Base-by-base conservation (phyloP, 1,140 invertebrate species). In the Drosophila aff. region DNA sequence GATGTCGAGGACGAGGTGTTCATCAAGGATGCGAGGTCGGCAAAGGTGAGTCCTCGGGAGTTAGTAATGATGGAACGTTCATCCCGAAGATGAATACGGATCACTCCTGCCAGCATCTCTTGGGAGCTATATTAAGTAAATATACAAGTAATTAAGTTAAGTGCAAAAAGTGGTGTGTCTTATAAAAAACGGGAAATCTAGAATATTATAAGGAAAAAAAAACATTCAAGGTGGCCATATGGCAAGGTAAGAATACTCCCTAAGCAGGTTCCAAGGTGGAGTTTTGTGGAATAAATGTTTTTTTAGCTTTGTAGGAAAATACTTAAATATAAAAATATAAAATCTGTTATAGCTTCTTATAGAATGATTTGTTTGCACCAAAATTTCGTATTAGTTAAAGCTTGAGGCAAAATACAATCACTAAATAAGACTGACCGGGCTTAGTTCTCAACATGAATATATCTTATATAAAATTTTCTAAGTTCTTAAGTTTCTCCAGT, bases 1-100 rank as follows among this genome's bases (percentile, higher is more conserved):
- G 96, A 96, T 92, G 94, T 96, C 5, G 96, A 96, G 81, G 96
- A 96, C 91, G 96, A 96, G 92, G 96, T 97, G 16, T 96, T 97
- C 81, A 96, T 96, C 71, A 93, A 96, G 72, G 95, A 96, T 93
- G 95, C 96, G 11, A 94, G 95, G 92, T 95, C 90, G 15, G 84
- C 84, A 28, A 93, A 92, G 67, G 91, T 92, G 40, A 81, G 65
- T 69, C n/a, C 2, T 6, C 10, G 11, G 40, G 13, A 38, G 52
- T 55, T 16, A 1, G 1, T 5, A 23, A 38, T 2, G 33, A 0
- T 23, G 3, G 15, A 38, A 8, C 21, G 6, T 33, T 21, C 1
- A 15, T 1, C 0, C 2, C n/a, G 3, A 40, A 38, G 16, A 40
- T 0, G 2, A 23, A 5, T 1, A 55, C 13, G 53, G 21, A 38